Evolutionary conservation across 2,888 invertebrate genomes (phyloP).

Genomic region (Phlogophora meticulosa): DNA sequence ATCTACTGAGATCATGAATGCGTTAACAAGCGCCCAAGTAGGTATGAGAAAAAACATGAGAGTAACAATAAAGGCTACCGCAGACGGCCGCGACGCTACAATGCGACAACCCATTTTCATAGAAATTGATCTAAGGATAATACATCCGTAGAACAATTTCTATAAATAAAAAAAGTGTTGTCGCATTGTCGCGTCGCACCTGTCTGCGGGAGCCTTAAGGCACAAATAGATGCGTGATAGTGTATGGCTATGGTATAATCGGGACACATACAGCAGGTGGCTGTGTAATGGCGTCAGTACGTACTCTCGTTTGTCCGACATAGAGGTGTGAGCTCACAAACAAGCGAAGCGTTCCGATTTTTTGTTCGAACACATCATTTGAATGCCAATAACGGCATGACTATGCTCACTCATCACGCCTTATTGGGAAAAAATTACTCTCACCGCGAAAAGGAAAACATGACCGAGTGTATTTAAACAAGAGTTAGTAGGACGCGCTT

Average conservation of each 20-base stretch:
- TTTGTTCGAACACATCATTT: constrained; percentile 82
- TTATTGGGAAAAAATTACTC: constrained; percentile 83
- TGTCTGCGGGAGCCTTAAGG: constrained; percentile 56
- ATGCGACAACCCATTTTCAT: too few relatives aligned
- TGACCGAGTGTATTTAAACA: constrained; percentile 75
- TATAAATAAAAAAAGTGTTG: too few relatives aligned
- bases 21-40: constrained; percentile 70
- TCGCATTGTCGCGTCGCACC: too few relatives aligned
- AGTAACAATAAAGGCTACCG: constrained; percentile 69
- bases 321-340: constrained; percentile 76
- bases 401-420: constrained; percentile 78
- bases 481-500: constrained; percentile 78
- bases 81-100: too few relatives aligned
- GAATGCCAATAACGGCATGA: constrained; percentile 85
- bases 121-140: too few relatives aligned
- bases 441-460: constrained; percentile 83
- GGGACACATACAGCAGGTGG: constrained; percentile 79
- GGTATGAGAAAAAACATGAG: constrained; percentile 67
- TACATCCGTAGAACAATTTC: too few relatives aligned
- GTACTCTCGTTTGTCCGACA: constrained; percentile 81
- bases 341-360: constrained; percentile 81
- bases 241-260: constrained; percentile 68
- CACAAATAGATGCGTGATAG: constrained; percentile 73
- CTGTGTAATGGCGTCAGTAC: constrained; percentile 74
- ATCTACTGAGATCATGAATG: constrained; percentile 66